Percentiles rank a stretch among this genome's conserved stretches.
Conservation (phyloP, 2,888 invertebrate genomes). For the Nebria brevicollis region DNA sequence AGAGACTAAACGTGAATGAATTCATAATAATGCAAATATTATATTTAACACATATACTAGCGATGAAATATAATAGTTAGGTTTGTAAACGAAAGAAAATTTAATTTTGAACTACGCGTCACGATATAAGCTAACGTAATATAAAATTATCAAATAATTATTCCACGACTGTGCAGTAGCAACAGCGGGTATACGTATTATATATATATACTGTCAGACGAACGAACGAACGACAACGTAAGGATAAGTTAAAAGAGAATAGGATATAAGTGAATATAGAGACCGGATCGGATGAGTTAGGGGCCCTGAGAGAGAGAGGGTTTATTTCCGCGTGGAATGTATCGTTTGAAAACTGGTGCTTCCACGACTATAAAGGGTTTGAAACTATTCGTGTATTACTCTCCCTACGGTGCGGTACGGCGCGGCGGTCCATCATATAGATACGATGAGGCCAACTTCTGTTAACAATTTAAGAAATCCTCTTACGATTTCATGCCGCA, state of each 20-base stretch:
- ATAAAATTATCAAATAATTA: no score
- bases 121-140: no score
- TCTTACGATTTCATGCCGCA: slow-evolving; percentile 41
- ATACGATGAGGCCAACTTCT: slow-evolving; percentile 35
- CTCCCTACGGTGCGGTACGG: slow-evolving; percentile 16
- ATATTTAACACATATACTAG: no score
- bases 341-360: slow-evolving; percentile 42
- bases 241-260: not conserved
- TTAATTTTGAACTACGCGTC: no score
- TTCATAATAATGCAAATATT: no score
- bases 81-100: no score
- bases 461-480: slow-evolving; percentile 47
- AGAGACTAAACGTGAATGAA: no score
- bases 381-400: slow-evolving; percentile 45
- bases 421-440: slow-evolving; percentile 40
- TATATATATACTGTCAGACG: not conserved
- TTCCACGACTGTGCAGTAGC: no score
- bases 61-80: no score
- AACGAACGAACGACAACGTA: not conserved
- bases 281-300: not conserved
- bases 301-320: slow-evolving; percentile 4
- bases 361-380: slow-evolving; percentile 43
- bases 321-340: slow-evolving; percentile 40
- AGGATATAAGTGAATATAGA: not conserved
- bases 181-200: no score